Percentiles rank a stretch among this genome's conserved stretches.
These are phyloP conservation scores for Steatocranus sp. DNA, from an alignment of 2,797 vertebrate genomes.

Conservation along the genomic window DNA sequence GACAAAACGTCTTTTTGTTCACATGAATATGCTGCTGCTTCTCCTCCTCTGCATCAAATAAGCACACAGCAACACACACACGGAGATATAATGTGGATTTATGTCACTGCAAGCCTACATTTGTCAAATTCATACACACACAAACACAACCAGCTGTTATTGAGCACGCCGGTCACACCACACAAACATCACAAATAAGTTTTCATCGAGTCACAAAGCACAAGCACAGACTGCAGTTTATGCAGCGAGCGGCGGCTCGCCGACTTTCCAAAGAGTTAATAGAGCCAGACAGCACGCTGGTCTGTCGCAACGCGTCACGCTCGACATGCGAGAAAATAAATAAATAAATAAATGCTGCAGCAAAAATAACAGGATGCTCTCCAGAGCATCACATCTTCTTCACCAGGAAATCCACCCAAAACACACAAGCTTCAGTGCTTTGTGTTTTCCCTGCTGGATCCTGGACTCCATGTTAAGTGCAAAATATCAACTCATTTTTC, in stretches of 20 bases:
- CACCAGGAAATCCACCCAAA: background rate
- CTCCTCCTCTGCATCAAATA: background rate
- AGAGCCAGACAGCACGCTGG: background rate
- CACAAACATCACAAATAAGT: background rate
- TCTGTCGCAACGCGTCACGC: background rate
- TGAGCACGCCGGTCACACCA: background rate
- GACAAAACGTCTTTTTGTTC: background rate
- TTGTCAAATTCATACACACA: background rate
- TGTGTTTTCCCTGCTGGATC: background rate
- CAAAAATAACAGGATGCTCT: background rate
- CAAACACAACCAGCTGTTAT: background rate
- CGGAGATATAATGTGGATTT: slow-evolving; percentile 2
- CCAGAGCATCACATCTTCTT: background rate
- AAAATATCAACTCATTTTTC: fast-evolving
- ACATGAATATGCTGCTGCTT: background rate
- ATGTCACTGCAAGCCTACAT: background rate
- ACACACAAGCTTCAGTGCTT: background rate
- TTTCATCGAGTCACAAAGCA: background rate
- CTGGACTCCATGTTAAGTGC: background rate
- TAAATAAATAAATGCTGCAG: background rate
- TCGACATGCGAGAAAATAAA: background rate
- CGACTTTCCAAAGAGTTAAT: background rate
- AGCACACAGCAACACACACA: background rate
- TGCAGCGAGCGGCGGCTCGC: background rate
- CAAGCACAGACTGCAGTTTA: background rate